Conservation (phyloP, 2,113 vertebrate species). For the Gallinago jamesoni region DNA sequence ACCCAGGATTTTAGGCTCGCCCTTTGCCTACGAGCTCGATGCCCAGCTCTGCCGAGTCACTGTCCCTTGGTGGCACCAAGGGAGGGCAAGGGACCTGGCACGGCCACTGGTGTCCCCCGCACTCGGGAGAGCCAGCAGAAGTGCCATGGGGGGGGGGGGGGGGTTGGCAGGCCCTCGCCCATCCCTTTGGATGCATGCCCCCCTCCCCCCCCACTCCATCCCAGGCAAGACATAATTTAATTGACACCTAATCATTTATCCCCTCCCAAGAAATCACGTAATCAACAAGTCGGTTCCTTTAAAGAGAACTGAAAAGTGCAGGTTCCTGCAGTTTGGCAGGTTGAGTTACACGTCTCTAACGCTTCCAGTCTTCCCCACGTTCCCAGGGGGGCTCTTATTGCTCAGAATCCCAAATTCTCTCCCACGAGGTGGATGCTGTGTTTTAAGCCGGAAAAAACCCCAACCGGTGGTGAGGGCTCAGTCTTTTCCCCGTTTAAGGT, state of each 20-base stretch:
- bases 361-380: background rate
- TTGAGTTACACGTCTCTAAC: background rate
- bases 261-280: background rate
- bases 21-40: background rate
- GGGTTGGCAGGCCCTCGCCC: background rate
- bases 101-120: accelerated
- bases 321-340: constrained; percentile 13
- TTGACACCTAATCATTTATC: background rate
- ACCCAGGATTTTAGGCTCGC: accelerated
- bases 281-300: background rate
- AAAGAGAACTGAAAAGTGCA: constrained; percentile 23
- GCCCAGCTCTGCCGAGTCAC: background rate
- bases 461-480: background rate
- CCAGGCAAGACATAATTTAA: background rate
- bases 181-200: accelerated
- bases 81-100: background rate
- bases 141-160: accelerated
- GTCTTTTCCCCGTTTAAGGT: constrained; percentile 14
- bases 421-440: background rate
- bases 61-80: background rate
- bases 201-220: background rate
- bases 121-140: accelerated
- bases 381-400: background rate
- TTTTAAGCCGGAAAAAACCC: accelerated
- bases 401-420: background rate